Evolutionary conservation across 1,140 invertebrate species (phyloP), one percentile per base, ranked within the genome.

Genomic region (Trichomalopsis sarcophagae): DNA sequence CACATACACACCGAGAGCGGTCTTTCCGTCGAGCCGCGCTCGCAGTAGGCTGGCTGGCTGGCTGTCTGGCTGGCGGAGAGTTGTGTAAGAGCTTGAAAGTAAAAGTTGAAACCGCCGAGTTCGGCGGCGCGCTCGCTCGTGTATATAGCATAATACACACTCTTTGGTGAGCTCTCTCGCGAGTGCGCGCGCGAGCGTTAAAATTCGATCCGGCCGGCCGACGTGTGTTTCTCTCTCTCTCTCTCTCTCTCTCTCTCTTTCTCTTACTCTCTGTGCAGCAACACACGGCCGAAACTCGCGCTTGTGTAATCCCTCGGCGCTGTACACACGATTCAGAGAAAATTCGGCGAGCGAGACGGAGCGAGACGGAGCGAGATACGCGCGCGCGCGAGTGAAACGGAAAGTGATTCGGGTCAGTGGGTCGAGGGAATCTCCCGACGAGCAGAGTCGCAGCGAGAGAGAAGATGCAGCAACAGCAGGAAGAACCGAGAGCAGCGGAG

Each of bases 41-140:
- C 87, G 75, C 87, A 87, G 84, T 77, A 86, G 50, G 50, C 50
- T 55, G 50, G 50, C 44, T 47, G 44, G 13, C 88, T 86, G 66
- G 84, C 81, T 87, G 50, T 21, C 55, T 50, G 47, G 14, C 88
- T 86, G 73, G 86, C 85, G 88, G 84, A 62, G 55, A 21, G 92
- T 93, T 93, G 92, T 93, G 92, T 92, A 93, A 93, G 92, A 92
- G 90, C 91, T 85, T 92, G 92, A 93, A 93, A 93, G 92, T 93
- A 93, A 93, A 93, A 93, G 92, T 93, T 92, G 92, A 93, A 92
- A 93, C 91, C 89, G 90, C 89, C 90, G 91, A 92, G 89, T 91
- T 90, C 86, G 89, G 90, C 84, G 47, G 87, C 87, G 82, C 87
- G 88, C 83, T 86, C 87, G 88, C 89, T 89, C 89, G 91, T 62